These are phyloP conservation scores for Cerceris ruficornis DNA, from an alignment of 2,888 invertebrate species.

Conservation along the genomic window DNA sequence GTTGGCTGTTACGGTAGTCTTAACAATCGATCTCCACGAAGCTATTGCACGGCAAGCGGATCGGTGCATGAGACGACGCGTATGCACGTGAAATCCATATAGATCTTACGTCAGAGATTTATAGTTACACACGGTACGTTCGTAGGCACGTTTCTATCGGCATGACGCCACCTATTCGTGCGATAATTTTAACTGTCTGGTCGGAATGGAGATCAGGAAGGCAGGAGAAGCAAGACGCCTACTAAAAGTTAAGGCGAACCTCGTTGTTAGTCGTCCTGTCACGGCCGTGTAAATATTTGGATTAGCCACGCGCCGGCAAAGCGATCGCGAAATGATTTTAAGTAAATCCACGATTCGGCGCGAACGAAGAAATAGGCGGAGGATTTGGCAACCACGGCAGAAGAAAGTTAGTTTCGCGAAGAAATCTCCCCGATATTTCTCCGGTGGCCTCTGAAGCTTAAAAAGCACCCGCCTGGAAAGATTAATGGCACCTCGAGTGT, in stretches of 20 bases:
- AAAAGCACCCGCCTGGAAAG: conserved; percentile 71
- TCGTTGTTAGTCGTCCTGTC: conserved; percentile 64
- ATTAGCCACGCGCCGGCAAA: conserved; percentile 64
- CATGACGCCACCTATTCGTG: conserved; percentile 33
- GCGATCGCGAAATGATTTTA: conserved; percentile 66
- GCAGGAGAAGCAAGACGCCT: conserved; percentile 48
- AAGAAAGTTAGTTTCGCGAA: conserved; percentile 29
- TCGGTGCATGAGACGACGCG: neutral
- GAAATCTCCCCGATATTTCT: conserved; percentile 42
- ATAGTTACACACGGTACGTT: conserved; percentile 19
- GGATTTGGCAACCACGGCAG: conserved; percentile 33
- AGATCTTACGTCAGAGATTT: conserved; percentile 16
- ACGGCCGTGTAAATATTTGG: conserved; percentile 75
- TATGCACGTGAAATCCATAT: neutral
- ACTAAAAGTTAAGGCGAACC: conserved; percentile 52
- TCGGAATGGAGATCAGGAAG: conserved; percentile 34
- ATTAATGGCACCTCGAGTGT: conserved; percentile 76
- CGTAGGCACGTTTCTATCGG: conserved; percentile 26
- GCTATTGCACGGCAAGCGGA: too few relatives aligned
- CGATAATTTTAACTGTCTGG: conserved; percentile 59
- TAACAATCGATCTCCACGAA: too few relatives aligned
- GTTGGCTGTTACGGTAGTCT: too few relatives aligned
- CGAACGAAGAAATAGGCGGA: conserved; percentile 32
- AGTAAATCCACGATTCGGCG: conserved; percentile 64
- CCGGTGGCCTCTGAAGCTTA: conserved; percentile 28